Evolutionary conservation across 2,888 invertebrate genomes (phyloP).

Genomic region (Drosophila koepferae): DNA sequence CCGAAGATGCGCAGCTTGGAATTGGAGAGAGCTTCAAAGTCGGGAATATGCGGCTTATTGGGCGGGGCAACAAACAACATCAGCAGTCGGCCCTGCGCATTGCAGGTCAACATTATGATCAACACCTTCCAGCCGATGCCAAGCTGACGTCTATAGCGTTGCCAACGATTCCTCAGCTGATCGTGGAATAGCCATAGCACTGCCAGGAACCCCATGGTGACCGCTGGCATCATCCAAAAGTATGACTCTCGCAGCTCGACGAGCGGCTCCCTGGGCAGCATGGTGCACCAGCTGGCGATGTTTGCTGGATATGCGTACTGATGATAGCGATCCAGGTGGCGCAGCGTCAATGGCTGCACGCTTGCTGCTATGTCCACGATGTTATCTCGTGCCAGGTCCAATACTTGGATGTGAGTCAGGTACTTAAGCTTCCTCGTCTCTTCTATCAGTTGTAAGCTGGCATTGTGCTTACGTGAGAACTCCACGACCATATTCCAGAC

Average conservation of each 20-base stretch:
- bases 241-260: conserved; percentile 26
- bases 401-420: conserved; percentile 36
- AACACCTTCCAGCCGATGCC: conserved; percentile 51
- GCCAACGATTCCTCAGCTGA: conserved; percentile 25
- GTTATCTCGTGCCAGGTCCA: conserved; percentile 45
- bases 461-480: conserved; percentile 57
- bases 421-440: conserved; percentile 4
- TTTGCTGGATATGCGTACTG: conserved; percentile 52
- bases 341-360: conserved; percentile 44
- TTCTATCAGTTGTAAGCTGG: conserved; percentile 30
- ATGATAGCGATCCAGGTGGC: conserved; percentile 20
- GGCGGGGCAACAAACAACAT: conserved; percentile 49
- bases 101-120: conserved; percentile 32
- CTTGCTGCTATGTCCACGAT: conserved; percentile 56
- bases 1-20: conserved; percentile 47
- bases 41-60: conserved; percentile 16
- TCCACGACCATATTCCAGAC: conserved; percentile 60
- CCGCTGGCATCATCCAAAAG: conserved; percentile 14
- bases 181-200: conserved; percentile 31
- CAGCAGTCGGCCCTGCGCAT: conserved; percentile 47
- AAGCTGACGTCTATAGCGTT: conserved; percentile 31
- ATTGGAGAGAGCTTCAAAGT: conserved; percentile 30
- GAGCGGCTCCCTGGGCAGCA: conserved; percentile 53
- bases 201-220: conserved; percentile 17
- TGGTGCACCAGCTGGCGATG: conserved; percentile 66